Evolutionary conservation across 2,797 vertebrate species (phyloP), one percentile per base, ranked within the genome.

Genomic region (Monodelphis domestica): DNA sequence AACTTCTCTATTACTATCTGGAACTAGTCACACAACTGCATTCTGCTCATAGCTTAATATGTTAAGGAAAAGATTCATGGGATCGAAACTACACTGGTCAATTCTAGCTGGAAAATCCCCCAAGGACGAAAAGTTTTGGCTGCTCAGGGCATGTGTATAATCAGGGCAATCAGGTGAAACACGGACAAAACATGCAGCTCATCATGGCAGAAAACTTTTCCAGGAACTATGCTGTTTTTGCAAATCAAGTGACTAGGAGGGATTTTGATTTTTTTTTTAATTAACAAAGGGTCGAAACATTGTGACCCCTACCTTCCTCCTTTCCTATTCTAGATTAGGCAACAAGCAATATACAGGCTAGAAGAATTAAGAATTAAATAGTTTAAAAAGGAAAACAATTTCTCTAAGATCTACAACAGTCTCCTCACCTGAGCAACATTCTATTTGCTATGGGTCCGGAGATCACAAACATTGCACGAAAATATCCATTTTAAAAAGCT

Each of bases 141-240:
- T 51, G 96, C 95, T 97, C 93, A 94, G 94, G 11, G 84, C 33
- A 95, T 96, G 57, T 63, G 11, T 90, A 17, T 96, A 92, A 97
- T 90, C 88, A 95, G 90, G 96, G 94, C 21, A 78, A 92, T 94
- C 78, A 97, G 91, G 55, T 95, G 93, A 98, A 96, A 97, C 94
- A 96, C 88, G 95, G 93, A 95, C 89, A 89, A 45, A 95, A 93
- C 89, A 91, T 38, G 56, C 93, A 95, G 17, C 53, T 97, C 91
- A 96, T 95, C 93, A 92, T 0, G 12, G 15, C 59, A 97, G 93
- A 50, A 28, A 91, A 93, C n/a, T 51, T 91, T 91, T 38, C 70
- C 90, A 91, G 12, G 84, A 21, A 57, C 87, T 87, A 94, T 26
- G 26, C 29, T 89, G 87, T 26, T 92, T 50, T 57, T 92, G 24